Base-by-base conservation (phyloP, 2,797 vertebrate genomes). In the Rhinatrema bivittatum region DNA sequence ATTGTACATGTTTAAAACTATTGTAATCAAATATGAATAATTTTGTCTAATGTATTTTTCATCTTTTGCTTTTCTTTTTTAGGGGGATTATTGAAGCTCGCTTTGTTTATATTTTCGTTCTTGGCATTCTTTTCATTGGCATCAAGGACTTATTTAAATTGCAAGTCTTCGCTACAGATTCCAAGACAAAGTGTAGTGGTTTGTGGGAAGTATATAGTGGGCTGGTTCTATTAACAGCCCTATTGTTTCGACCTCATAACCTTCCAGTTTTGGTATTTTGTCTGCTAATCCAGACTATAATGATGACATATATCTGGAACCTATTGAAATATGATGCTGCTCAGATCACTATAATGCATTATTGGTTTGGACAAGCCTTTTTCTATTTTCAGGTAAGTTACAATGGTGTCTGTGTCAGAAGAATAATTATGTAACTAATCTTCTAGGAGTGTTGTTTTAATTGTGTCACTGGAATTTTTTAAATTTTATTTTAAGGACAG, bases 291-390 rank as follows among this genome's bases (percentile, higher is more conserved):
- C 94, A 98, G 75, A 76, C 74, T 0, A 29, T 91, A 20, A 78
- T 93, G 86, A 74, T 86, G 22, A 84, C 77, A 60, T 93, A 87
- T 30, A 78, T 97, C 67, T 97, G 93, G 93, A 90, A 72, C 63
- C 83, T 78, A n/a, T 76, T 97, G 51, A 79, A 84, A 56, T 90
- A 86, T 4, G 78, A 86, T 12, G 86, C 87, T 0, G 86, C 89
- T 1, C 90, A 94, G 66, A 84, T 88, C 38, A 89, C 93, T 57
- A 76, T 94, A 55, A 95, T 95, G 86, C 93, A 98, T 59, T 95
- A 92, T 56, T 99, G 95, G 94, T 95, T 98, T 10, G 93, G 94
- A 7, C 95, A 99, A 60, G 91, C 91, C 16, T 97, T 96, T 85
- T 97, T 98, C 70, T 99, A 85, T 81, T 84, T 84, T 39, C 83